Evolutionary conservation across 37 sponge, comb jelly and placozoan genomes (phyloP).

Genomic region (Aphrocallistes beatrix): DNA sequence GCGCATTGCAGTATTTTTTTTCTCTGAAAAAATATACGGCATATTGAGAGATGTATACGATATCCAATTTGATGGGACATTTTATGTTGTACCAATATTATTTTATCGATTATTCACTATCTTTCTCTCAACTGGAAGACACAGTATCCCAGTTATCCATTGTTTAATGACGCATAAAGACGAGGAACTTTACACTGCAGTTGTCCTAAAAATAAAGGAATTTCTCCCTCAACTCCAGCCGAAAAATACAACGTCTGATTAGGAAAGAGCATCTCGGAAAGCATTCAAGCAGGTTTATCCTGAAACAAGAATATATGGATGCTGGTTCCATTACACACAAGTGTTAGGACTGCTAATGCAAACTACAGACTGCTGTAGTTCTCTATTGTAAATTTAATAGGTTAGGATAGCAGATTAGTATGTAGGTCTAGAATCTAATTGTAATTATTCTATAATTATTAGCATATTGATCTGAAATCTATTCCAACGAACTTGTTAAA

Average conservation of each 20-base stretch:
- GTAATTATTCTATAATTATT: too few species aligned
- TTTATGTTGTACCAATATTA: not conserved
- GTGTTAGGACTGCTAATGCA: too few species aligned
- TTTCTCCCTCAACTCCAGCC: slow-evolving; percentile 9
- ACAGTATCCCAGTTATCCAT: slow-evolving; percentile 18
- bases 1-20: not conserved
- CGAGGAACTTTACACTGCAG: slow-evolving; percentile 11
- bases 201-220: slow-evolving; percentile 11
- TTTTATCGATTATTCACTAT: not conserved
- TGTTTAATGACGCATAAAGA: slow-evolving; percentile 13
- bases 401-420: too few species aligned
- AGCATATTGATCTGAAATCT: too few species aligned
- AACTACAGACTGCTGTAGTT: too few species aligned
- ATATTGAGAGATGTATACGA: not conserved
- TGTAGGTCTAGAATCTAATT: too few species aligned
- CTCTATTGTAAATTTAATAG: too few species aligned
- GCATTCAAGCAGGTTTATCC: slow-evolving; percentile 11
- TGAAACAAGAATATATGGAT: not conserved
- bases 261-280: slow-evolving; percentile 13
- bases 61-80: slow-evolving; percentile 1
- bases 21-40: not conserved
- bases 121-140: slow-evolving; percentile 12
- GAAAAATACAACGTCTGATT: not conserved
- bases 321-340: not conserved
- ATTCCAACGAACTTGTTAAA: too few species aligned